Evolutionary conservation across 2,888 invertebrate genomes (phyloP), one percentile per base, ranked within the genome.

Genomic region (Himalopsyche anomala): DNA sequence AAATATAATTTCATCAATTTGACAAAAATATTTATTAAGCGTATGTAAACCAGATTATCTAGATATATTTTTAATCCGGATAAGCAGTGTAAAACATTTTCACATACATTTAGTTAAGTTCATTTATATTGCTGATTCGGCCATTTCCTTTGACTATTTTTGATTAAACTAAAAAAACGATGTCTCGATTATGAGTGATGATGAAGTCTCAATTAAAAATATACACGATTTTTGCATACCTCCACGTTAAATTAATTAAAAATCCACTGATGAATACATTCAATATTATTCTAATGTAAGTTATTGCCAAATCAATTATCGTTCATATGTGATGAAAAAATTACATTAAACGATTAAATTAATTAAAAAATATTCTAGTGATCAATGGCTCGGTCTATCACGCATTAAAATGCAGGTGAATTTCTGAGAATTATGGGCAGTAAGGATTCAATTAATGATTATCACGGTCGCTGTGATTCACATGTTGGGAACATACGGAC

Each of bases 371-470:
- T 36, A 74, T 74, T 28, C 36, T 38, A 12, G 38, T 28, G 74
- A 74, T 74, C 74, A 36, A 74, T 74, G 36, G 19, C 12, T 74
- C 74, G 19, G 38, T 38, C 36, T 5, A 74, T 38, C 74, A 36
- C 28, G 28, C 36, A 74, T 2, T 74, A 12, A 15, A 12, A 74
- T 74, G 28, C 74, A 36, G 36, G 38, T 36, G 19, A 38, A 74
- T 9, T 38, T 74, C 74, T 38, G 5, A 36, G 74, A 74, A 74
- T 74, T 36, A 15, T 15, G 15, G 51, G 4, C 51, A 51, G 9
- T 74, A 74, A 74, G 74, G 74, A 74, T 74, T 69, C 74, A 74
- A 74, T 74, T 74, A 38, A 38, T 36, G 36, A 74, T 74, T 74
- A 36, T 36, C 74, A 74, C 74, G 74, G 38, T 74, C 38, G 38